phyloP scores from a whole-genome alignment of 2,888 invertebrate genomes.

The Eupeodes latifasciatus region DNA sequence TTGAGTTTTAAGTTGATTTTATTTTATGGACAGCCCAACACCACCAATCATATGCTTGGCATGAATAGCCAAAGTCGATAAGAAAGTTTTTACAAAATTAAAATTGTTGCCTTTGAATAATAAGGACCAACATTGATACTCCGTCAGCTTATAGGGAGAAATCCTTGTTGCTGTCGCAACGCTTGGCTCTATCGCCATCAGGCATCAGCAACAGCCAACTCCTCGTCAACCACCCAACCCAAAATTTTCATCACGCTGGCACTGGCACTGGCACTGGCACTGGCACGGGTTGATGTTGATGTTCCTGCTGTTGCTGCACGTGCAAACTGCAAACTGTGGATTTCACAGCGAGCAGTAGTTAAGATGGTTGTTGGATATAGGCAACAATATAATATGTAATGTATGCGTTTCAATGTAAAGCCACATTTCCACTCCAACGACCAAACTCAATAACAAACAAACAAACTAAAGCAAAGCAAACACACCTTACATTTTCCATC shows the following conservation, averaged over 20 bases:
- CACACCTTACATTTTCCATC: neutral
- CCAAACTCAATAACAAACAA: constrained; percentile 57
- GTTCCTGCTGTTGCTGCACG: constrained; percentile 41
- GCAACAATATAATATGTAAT: constrained; percentile 50
- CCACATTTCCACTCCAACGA: constrained; percentile 59
- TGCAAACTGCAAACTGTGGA: constrained; percentile 37
- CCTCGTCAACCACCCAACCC: neutral
- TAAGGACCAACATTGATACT: constrained; percentile 26
- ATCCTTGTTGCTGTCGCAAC: constrained; percentile 10
- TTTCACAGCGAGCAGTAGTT: neutral
- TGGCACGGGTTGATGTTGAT: too few relatives aligned
- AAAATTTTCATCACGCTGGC: neutral
- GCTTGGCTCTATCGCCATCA: neutral
- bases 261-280: neutral
- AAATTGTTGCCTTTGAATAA: constrained; percentile 67
- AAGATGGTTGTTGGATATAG: constrained; percentile 49
- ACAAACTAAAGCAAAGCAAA: constrained; percentile 27
- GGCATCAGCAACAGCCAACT: too few relatives aligned
- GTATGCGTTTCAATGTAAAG: constrained; percentile 38
- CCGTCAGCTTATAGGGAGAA: neutral
- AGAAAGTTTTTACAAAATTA: constrained; percentile 71
- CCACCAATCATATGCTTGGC: constrained; percentile 67
- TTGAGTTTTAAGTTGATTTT: constrained; percentile 16
- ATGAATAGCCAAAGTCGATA: constrained; percentile 54
- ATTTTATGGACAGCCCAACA: constrained; percentile 20